Conservation (phyloP, 2,113 vertebrate genomes). For the Lycaon pictus region DNA sequence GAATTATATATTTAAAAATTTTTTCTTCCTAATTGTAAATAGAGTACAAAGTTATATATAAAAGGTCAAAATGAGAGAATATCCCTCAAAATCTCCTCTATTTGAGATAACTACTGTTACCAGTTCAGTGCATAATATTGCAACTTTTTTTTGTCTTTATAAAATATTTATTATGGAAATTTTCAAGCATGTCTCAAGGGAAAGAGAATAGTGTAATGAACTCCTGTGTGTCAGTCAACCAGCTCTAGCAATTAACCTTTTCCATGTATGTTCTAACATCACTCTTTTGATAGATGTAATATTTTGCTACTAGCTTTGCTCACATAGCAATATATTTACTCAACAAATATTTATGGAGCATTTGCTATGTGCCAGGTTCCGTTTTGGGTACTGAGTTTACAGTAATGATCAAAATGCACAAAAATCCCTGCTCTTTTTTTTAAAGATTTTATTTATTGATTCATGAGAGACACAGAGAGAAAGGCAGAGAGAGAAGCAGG, state of each 20-base stretch:
- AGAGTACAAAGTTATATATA: background rate
- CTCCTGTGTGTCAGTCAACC: background rate
- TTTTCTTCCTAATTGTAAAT: background rate
- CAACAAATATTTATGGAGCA: background rate
- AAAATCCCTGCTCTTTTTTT: background rate
- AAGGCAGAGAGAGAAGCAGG: no score
- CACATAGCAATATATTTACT: background rate
- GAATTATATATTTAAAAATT: background rate
- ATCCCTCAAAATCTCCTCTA: background rate
- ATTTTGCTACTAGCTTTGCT: background rate
- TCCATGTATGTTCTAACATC: background rate
- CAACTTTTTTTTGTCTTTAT: background rate
- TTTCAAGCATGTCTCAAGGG: background rate
- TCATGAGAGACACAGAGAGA: no score
- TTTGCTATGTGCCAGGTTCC: background rate
- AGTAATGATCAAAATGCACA: background rate
- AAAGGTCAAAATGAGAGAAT: conserved; percentile 21
- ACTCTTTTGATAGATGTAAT: background rate
- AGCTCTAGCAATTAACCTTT: background rate
- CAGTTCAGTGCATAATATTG: background rate
- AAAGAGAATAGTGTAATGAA: background rate
- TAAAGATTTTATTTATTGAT: background rate
- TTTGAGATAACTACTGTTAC: background rate
- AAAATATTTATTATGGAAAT: conserved; percentile 2
- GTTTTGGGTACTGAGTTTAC: background rate